A percentile compares a stretch with the other conserved stretches of the same genome.
Evolutionary conservation across 1,140 invertebrate species (phyloP).

Genomic region (Diprion similis): DNA sequence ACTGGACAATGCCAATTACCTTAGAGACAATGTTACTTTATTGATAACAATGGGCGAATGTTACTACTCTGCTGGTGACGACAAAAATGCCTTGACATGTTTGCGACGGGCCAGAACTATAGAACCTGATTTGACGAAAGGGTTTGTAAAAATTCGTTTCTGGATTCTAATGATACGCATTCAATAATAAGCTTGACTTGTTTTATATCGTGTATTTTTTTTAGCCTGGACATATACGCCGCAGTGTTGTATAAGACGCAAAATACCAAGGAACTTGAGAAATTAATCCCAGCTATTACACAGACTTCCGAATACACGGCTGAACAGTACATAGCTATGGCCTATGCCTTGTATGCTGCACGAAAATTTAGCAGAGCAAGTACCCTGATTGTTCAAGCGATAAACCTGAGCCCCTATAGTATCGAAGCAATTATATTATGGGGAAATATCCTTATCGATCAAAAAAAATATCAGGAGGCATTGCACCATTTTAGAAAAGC

Average conservation of each 20-base stretch:
- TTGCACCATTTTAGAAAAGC: conserved; percentile 77
- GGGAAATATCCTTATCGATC: conserved; percentile 72
- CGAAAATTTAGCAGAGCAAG: conserved; percentile 66
- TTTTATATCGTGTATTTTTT: neutral
- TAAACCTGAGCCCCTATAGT: conserved; percentile 61
- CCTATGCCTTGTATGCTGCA: conserved; percentile 65
- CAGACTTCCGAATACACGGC: conserved; percentile 59
- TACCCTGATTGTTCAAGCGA: conserved; percentile 67
- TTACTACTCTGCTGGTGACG: conserved; percentile 69
- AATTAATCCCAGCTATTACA: conserved; percentile 55
- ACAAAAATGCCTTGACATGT: conserved; percentile 59
- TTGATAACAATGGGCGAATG: conserved; percentile 71
- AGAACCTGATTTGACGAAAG: conserved; percentile 66
- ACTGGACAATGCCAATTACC: conserved; percentile 66
- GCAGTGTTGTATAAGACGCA: conserved; percentile 61
- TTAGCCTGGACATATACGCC: conserved; percentile 58
- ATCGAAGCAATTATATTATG: conserved; percentile 77
- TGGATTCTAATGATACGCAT: neutral
- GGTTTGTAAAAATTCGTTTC: conserved; percentile 36
- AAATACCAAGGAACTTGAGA: conserved; percentile 59
- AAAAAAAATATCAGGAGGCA: conserved; percentile 77
- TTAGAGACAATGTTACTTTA: conserved; percentile 72
- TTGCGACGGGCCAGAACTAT: conserved; percentile 61
- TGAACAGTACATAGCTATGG: conserved; percentile 71
- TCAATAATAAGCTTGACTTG: neutral